Evolutionary conservation across 2,113 vertebrate species (phyloP).

Genomic region (Struthidea cinerea): DNA sequence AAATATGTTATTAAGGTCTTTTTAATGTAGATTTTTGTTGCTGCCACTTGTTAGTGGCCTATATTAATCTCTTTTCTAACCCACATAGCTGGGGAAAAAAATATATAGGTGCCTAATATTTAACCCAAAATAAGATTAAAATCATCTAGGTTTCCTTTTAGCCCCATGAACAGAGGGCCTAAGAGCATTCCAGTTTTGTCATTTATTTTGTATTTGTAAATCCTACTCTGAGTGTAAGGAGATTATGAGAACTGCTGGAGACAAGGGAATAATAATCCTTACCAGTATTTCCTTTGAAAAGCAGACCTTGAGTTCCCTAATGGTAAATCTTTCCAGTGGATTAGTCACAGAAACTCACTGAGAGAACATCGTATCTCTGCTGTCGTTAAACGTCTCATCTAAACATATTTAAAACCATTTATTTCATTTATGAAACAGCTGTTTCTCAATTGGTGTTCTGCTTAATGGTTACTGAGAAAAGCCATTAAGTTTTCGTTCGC

Average conservation of each 20-base stretch:
- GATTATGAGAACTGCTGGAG: constrained; percentile 31
- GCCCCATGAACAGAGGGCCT: background rate
- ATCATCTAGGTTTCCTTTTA: constrained; percentile 4
- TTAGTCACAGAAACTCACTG: constrained; percentile 43
- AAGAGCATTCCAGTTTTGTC: background rate
- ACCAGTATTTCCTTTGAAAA: constrained; percentile 55
- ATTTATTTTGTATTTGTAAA: constrained; percentile 45
- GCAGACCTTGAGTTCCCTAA: constrained; percentile 22
- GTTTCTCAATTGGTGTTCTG: background rate
- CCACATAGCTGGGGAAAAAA: background rate
- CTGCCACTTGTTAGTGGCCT: background rate
- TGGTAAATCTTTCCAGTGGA: constrained; percentile 40
- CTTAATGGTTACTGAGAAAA: background rate
- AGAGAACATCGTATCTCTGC: background rate
- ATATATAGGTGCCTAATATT: background rate
- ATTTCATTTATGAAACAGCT: constrained; percentile 1
- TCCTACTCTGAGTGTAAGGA: constrained; percentile 12
- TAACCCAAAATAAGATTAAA: background rate
- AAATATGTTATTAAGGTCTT: background rate
- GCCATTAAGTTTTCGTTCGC: background rate
- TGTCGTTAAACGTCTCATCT: background rate
- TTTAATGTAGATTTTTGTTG: background rate
- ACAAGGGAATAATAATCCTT: constrained; percentile 62
- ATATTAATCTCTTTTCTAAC: background rate
- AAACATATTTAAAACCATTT: constrained; percentile 14